Percentiles rank a stretch among this genome's conserved stretches.
phyloP scores from a whole-genome alignment of 2,888 invertebrate genomes.

The Pammene aurita region DNA sequence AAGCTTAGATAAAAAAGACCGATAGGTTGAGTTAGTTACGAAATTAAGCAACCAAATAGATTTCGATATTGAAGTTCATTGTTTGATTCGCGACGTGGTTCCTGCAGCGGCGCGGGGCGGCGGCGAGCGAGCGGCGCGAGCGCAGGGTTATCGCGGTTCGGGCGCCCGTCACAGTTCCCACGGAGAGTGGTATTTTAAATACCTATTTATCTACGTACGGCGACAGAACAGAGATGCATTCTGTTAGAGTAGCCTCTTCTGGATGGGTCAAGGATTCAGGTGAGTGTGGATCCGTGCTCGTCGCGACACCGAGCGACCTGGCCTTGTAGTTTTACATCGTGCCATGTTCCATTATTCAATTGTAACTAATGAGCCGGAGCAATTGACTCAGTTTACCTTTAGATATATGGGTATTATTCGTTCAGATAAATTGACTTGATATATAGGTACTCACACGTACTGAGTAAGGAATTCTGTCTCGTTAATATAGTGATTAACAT shows the following conservation, averaged over 20 bases:
- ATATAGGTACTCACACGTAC: conserved; percentile 26
- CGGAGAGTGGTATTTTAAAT: conserved; percentile 81
- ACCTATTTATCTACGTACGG: conserved; percentile 78
- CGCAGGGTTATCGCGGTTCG: conserved; percentile 67
- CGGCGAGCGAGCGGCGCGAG: conserved; percentile 54
- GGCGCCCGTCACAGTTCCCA: conserved; percentile 80
- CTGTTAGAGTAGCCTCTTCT: conserved; percentile 79
- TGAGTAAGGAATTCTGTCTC: conserved; percentile 21
- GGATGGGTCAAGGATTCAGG: conserved; percentile 82
- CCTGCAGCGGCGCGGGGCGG: conserved; percentile 50
- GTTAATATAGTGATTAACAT: conserved; percentile 39
- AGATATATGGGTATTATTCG: conserved; percentile 36
- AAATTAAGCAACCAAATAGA: conserved; percentile 78
- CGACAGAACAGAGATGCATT: conserved; percentile 77
- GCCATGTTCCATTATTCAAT: conserved; percentile 72
- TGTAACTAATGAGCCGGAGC: conserved; percentile 49
- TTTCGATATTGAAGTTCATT: conserved; percentile 75
- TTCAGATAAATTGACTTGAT: conserved; percentile 38
- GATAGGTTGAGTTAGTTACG: conserved; percentile 69
- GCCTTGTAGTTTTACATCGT: conserved; percentile 72
- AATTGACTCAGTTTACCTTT: conserved; percentile 48
- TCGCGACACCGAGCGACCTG: conserved; percentile 66
- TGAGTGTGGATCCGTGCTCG: conserved; percentile 77
- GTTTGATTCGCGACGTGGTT: conserved; percentile 70
- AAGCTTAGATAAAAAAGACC: conserved; percentile 73